Evolutionary conservation across 1,140 invertebrate genomes (phyloP).

Genomic region (Cydia pomonella): DNA sequence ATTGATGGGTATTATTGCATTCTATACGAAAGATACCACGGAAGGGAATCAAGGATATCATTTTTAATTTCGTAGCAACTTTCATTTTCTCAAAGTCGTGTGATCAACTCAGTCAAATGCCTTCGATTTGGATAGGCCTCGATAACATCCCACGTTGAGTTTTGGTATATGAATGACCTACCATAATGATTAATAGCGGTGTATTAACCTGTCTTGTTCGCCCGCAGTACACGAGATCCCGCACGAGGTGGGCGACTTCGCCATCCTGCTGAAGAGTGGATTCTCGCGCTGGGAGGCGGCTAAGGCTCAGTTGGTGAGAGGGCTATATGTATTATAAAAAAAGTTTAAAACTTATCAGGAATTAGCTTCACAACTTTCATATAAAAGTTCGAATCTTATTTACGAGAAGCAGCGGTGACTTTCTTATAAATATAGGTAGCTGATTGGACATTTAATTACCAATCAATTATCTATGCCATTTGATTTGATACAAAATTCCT

Average conservation of each 20-base stretch:
- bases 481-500: too few relatives aligned
- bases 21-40: background rate
- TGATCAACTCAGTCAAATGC: background rate
- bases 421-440: too few relatives aligned
- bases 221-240: conserved; percentile 95
- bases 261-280: conserved; percentile 95
- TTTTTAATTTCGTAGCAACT: too few relatives aligned
- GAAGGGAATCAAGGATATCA: background rate
- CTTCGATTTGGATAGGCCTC: background rate
- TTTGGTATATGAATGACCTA: background rate
- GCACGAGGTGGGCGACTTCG: conserved; percentile 98
- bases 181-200: background rate
- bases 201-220: conserved; percentile 1
- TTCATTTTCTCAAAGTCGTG: background rate
- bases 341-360: background rate
- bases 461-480: too few relatives aligned
- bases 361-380: too few relatives aligned
- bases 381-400: too few relatives aligned
- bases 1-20: background rate
- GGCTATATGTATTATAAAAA: background rate
- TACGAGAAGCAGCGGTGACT: too few relatives aligned
- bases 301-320: conserved; percentile 89
- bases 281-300: conserved; percentile 97
- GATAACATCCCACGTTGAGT: too few relatives aligned
- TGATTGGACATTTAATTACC: too few relatives aligned